Conservation (phyloP, 2,113 vertebrate species). For the Heptranchias perlo region DNA sequence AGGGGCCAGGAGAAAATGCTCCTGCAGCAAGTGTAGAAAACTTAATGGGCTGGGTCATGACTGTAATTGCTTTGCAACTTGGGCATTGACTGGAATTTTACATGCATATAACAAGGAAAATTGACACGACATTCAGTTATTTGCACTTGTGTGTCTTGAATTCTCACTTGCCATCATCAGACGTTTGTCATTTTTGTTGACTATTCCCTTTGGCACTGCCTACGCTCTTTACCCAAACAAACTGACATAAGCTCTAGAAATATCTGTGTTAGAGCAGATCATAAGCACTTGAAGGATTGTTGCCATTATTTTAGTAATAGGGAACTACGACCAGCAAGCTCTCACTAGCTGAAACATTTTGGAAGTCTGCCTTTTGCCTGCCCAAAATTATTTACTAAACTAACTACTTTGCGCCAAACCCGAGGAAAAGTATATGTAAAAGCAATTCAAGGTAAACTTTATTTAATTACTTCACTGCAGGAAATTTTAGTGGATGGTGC, state of each 20-base stretch:
- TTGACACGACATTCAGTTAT: neutral
- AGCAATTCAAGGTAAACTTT: neutral
- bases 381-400: neutral
- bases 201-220: neutral
- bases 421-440: neutral
- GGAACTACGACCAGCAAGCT: neutral
- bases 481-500: no score
- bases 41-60: neutral
- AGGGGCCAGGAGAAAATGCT: neutral
- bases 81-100: neutral
- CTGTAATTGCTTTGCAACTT: neutral
- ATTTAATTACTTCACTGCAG: no score
- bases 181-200: slow-evolving; percentile 9
- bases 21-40: neutral
- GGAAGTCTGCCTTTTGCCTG: neutral
- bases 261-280: neutral
- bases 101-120: neutral
- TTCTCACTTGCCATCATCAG: neutral
- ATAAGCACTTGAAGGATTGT: neutral
- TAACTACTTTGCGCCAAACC: no score
- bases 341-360: neutral
- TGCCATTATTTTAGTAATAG: neutral
- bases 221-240: neutral
- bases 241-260: neutral
- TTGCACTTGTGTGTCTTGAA: neutral